A percentile compares a stretch with the other conserved stretches of the same genome.
phyloP scores from a whole-genome alignment of 2,888 invertebrate species.

The Cremastobaeus sp. region DNA sequence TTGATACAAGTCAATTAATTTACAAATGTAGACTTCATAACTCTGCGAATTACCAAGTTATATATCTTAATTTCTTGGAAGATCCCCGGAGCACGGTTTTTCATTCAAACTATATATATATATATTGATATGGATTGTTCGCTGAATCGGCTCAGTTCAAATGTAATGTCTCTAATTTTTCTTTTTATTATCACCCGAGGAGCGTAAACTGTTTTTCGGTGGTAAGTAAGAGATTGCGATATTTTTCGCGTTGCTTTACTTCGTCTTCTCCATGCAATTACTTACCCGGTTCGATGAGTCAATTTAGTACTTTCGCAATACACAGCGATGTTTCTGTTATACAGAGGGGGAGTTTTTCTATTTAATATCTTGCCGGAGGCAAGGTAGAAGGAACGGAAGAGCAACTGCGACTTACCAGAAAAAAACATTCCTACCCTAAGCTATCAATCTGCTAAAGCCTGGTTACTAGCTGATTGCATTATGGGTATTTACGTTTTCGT shows the following conservation, averaged over 20 bases:
- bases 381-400: conserved; percentile 29
- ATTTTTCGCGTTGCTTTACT: conserved; percentile 36
- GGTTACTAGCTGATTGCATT: conserved; percentile 36
- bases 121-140: background rate
- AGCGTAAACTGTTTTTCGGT: conserved; percentile 37
- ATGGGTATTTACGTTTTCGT: conserved; percentile 34
- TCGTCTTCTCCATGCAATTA: conserved; percentile 39
- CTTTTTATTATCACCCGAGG: conserved; percentile 38
- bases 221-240: conserved; percentile 28
- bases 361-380: conserved; percentile 46
- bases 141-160: conserved; percentile 5
- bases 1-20: too few species aligned
- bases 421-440: conserved; percentile 48
- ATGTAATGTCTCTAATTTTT: conserved; percentile 32
- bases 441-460: conserved; percentile 37
- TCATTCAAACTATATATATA: background rate
- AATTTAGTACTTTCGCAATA: conserved; percentile 41
- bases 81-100: background rate
- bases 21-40: background rate
- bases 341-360: conserved; percentile 47
- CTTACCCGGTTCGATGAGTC: conserved; percentile 52
- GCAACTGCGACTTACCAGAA: conserved; percentile 22
- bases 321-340: conserved; percentile 3
- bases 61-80: background rate
- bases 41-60: background rate